Conservation (phyloP, 2,113 vertebrate genomes). For the Laticauda laticaudata region DNA sequence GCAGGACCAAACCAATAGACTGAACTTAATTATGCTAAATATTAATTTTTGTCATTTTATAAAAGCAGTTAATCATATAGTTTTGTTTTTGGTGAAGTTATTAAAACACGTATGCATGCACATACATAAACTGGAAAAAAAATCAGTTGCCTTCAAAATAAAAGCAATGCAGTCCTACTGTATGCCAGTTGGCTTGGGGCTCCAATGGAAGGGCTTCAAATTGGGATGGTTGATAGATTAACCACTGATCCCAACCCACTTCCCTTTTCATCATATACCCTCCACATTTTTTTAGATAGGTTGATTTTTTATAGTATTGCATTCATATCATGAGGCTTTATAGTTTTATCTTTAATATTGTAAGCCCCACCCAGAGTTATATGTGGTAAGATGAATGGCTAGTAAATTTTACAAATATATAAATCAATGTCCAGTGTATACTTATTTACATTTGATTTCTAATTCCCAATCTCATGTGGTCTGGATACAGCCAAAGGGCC, state of each 20-base stretch:
- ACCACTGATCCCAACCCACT: neutral
- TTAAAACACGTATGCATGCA: neutral
- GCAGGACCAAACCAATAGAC: neutral
- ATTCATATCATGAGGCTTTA: neutral
- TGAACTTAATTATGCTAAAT: neutral
- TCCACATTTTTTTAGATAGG: neutral
- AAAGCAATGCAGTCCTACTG: neutral
- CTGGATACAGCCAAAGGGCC: neutral
- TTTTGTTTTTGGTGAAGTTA: neutral
- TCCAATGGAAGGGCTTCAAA: neutral
- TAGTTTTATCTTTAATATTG: neutral
- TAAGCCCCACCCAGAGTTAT: neutral
- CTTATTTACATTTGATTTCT: neutral
- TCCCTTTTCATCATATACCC: neutral
- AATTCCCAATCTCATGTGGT: neutral
- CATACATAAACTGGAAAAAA: neutral
- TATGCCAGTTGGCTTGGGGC: neutral
- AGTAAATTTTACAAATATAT: neutral
- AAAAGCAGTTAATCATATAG: neutral
- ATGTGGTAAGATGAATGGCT: neutral
- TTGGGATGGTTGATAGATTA: neutral
- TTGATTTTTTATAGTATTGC: neutral
- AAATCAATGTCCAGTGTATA: neutral
- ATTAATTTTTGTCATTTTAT: neutral
- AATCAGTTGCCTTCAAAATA: neutral